These are phyloP conservation scores for Tamandua tetradactyla DNA, from an alignment of 2,797 vertebrate genomes.

Conservation along the genomic window DNA sequence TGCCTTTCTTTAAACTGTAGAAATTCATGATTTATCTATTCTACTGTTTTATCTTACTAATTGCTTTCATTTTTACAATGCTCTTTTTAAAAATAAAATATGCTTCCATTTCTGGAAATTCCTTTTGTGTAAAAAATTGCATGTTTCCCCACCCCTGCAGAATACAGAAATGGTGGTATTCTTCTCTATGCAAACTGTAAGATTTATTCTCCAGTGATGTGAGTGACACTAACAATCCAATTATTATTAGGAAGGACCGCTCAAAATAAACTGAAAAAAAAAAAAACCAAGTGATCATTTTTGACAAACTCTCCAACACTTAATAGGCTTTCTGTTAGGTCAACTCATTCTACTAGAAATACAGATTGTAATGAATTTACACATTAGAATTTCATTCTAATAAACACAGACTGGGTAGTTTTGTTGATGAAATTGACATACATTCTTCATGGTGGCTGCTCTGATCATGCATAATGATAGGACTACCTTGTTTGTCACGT, in stretches of 20 bases:
- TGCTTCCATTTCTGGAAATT: not conserved
- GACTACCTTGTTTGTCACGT: not conserved
- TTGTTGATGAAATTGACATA: not conserved
- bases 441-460: not conserved
- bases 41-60: not conserved
- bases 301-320: not conserved
- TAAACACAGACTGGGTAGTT: not conserved
- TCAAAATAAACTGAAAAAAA: not conserved
- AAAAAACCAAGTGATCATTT: not conserved
- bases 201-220: not conserved
- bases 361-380: not conserved
- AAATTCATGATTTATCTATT: not conserved
- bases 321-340: not conserved
- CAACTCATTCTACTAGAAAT: not conserved
- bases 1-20: not conserved
- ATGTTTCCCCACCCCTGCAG: not conserved
- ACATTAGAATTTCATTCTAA: not conserved
- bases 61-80: not conserved
- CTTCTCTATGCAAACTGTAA: not conserved
- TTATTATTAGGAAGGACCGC: not conserved
- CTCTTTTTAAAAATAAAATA: not conserved
- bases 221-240: not conserved
- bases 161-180: not conserved
- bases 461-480: not conserved
- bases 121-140: not conserved